A percentile compares a stretch with the other conserved stretches of the same genome.
These are phyloP conservation scores for Cerastis rubricosa DNA, from an alignment of 2,888 invertebrate genomes.

Conservation along the genomic window DNA sequence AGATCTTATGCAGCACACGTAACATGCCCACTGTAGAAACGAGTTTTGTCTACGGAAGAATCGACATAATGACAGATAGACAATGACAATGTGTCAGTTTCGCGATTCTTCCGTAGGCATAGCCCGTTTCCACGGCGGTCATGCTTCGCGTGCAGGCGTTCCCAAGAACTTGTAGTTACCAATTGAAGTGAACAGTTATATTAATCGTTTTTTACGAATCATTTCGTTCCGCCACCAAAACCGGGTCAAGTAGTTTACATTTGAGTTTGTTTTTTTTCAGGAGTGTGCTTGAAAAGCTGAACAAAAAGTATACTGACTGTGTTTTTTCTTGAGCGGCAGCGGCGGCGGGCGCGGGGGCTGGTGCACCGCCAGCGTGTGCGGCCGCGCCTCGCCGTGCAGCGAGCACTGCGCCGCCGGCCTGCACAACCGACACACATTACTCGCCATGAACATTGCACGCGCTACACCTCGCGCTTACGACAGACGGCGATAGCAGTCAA, in stretches of 20 bases:
- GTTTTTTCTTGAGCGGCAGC: conserved; percentile 97
- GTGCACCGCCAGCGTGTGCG: conserved; percentile 88
- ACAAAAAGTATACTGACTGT: conserved; percentile 94
- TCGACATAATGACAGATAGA: no score
- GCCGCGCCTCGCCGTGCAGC: conserved; percentile 86
- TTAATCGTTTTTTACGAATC: conserved; percentile 27
- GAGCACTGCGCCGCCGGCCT: conserved; percentile 82
- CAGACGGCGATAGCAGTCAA: conserved; percentile 33
- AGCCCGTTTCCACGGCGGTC: no score
- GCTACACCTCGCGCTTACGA: conserved; percentile 9
- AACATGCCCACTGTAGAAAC: no score
- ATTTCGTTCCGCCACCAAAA: conserved; percentile 59
- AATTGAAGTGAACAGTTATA: conserved; percentile 33
- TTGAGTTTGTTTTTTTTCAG: conserved; percentile 21
- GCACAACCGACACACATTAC: conserved; percentile 9
- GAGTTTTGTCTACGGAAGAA: no score
- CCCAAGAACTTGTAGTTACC: conserved; percentile 32
- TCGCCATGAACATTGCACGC: conserved; percentile 26
- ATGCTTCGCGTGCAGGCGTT: no score
- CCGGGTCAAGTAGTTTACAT: conserved; percentile 57
- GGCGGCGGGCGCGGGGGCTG: conserved; percentile 95
- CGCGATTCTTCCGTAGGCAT: no score
- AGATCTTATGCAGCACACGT: conserved; percentile 27
- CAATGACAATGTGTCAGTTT: no score
- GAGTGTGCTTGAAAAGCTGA: conserved; percentile 5